These are phyloP conservation scores for Lycocorax pyrrhopterus DNA, from an alignment of 2,113 vertebrate genomes.

Conservation along the genomic window DNA sequence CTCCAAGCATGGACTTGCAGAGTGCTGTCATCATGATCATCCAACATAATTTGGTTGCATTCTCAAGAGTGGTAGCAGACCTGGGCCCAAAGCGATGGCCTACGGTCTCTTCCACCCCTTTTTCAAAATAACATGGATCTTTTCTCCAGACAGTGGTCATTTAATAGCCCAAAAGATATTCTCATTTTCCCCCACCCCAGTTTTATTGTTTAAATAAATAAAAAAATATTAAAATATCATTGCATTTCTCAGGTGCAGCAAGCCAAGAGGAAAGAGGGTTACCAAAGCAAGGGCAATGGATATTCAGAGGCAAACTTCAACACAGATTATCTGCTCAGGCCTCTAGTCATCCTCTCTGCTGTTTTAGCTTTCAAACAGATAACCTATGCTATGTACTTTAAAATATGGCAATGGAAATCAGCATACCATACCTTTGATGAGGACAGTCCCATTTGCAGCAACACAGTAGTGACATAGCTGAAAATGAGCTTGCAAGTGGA, in stretches of 20 bases:
- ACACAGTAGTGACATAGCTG: not conserved
- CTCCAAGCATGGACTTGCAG: not conserved
- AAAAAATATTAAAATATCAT: not conserved
- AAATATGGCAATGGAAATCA: not conserved
- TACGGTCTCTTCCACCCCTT: not conserved
- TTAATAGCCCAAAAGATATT: not conserved
- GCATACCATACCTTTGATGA: not conserved
- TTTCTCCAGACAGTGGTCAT: not conserved
- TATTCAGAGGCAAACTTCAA: not conserved
- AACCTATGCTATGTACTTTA: not conserved
- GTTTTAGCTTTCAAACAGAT: not conserved
- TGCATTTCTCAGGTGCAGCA: not conserved
- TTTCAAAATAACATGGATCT: not conserved
- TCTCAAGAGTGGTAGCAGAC: not conserved
- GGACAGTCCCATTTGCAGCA: not conserved
- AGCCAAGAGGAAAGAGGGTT: not conserved
- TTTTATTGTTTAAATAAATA: not conserved
- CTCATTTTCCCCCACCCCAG: too few species aligned
- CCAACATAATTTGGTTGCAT: not conserved
- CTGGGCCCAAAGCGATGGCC: not conserved
- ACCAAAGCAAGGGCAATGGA: not conserved
- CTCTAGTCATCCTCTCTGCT: not conserved
- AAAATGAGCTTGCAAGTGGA: not conserved
- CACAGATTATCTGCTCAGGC: not conserved
- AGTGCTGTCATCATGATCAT: accelerated